Evolutionary conservation across 2,888 invertebrate genomes (phyloP).

Genomic region (Polydrusus cervinus): DNA sequence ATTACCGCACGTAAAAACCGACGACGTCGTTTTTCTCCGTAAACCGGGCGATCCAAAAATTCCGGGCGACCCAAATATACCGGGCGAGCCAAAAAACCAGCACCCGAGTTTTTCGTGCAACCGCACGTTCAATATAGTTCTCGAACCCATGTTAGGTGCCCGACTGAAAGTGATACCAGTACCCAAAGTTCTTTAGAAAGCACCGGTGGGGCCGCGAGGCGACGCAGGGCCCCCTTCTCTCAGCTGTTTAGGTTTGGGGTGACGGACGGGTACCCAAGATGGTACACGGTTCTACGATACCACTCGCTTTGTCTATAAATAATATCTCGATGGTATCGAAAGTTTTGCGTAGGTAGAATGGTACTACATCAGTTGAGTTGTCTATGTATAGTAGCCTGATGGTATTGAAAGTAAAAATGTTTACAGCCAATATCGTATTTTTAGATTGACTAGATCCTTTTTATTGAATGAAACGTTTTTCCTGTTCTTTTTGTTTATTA

Average conservation of each 20-base stretch:
- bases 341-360: conserved; percentile 13
- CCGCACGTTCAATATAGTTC: conserved; percentile 50
- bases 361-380: neutral
- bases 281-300: neutral
- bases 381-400: too few relatives aligned
- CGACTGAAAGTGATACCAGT: conserved; percentile 25
- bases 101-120: conserved; percentile 51
- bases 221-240: conserved; percentile 48
- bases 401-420: too few relatives aligned
- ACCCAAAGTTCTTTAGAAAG: conserved; percentile 49
- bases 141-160: conserved; percentile 51
- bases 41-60: conserved; percentile 44
- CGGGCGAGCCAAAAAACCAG: conserved; percentile 43
- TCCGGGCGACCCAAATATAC: conserved; percentile 20
- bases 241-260: conserved; percentile 30
- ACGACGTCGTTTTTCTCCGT: conserved; percentile 26
- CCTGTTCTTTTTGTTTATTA: too few relatives aligned
- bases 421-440: too few relatives aligned
- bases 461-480: neutral
- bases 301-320: conserved; percentile 27
- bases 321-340: conserved; percentile 44
- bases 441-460: neutral
- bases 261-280: conserved; percentile 13
- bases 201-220: conserved; percentile 24
- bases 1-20: conserved; percentile 23